phyloP scores from a whole-genome alignment of 2,113 vertebrate genomes.

The Pelodiscus sinensis region DNA sequence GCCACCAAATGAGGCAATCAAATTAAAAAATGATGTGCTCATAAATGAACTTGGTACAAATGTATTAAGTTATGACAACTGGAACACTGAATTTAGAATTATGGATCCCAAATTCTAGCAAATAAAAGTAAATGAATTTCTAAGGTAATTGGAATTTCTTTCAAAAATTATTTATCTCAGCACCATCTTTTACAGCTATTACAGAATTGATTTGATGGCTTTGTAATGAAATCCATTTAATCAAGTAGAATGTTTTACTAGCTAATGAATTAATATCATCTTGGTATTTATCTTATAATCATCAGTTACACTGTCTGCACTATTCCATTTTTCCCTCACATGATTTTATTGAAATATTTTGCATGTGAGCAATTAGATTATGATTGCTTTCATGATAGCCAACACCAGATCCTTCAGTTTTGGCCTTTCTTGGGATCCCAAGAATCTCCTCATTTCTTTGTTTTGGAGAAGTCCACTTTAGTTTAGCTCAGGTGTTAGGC shows the following conservation, averaged over 20 bases:
- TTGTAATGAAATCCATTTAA: conserved; percentile 62
- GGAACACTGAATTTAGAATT: conserved; percentile 52
- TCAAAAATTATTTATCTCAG: conserved; percentile 51
- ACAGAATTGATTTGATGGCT: conserved; percentile 47
- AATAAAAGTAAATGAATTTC: conserved; percentile 60
- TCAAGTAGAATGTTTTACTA: conserved; percentile 48
- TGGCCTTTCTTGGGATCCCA: not conserved
- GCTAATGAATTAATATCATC: conserved; percentile 45
- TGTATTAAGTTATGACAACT: conserved; percentile 52
- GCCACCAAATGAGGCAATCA: conserved; percentile 58
- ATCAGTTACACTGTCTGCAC: conserved; percentile 17
- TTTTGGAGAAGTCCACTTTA: not conserved
- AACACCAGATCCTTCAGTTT: conserved; percentile 18
- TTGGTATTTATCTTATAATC: conserved; percentile 42
- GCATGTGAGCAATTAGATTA: conserved; percentile 26
- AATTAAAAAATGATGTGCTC: conserved; percentile 61
- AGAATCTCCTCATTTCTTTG: not conserved
- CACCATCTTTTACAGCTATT: conserved; percentile 40
- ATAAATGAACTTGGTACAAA: conserved; percentile 51
- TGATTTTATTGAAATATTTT: conserved; percentile 32
- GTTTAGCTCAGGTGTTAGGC: not conserved
- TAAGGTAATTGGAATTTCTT: conserved; percentile 56
- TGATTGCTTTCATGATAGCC: not conserved
- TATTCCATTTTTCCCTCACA: not conserved
- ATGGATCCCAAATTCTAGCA: conserved; percentile 45